Evolutionary conservation across 2,797 vertebrate species (phyloP).

Genomic region (Eospalax fontanierii): DNA sequence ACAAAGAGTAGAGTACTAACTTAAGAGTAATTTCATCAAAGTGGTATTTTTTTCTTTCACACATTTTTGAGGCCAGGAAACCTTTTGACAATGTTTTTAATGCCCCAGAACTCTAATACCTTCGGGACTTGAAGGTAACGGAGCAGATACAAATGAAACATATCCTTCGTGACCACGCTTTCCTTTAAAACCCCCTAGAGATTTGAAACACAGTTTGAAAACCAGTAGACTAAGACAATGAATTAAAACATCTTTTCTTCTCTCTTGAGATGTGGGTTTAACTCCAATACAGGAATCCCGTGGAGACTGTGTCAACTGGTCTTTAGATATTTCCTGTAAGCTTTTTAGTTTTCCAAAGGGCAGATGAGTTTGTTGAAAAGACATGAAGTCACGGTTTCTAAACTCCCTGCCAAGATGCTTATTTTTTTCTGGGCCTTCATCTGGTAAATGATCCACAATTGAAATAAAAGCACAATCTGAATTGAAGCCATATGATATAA

Average conservation of each 20-base stretch:
- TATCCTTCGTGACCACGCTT: constrained; percentile 70
- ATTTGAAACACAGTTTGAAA: constrained; percentile 77
- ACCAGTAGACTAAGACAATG: constrained; percentile 78
- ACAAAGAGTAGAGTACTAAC: constrained; percentile 51
- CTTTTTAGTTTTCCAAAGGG: constrained; percentile 66
- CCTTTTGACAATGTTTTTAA: constrained; percentile 72
- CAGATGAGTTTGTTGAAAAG: constrained; percentile 65
- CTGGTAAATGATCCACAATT: constrained; percentile 24
- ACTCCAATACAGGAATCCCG: constrained; percentile 22
- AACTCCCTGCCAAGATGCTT: constrained; percentile 23
- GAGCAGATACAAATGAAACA: constrained; percentile 77
- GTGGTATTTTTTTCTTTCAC: constrained; percentile 63
- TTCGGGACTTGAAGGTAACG: constrained; percentile 61
- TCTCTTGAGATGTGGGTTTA: constrained; percentile 67
- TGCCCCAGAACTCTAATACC: constrained; percentile 70
- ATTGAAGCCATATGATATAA: neutral
- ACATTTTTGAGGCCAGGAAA: constrained; percentile 68
- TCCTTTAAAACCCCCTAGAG: constrained; percentile 69
- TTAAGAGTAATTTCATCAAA: constrained; percentile 65
- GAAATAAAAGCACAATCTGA: constrained; percentile 16
- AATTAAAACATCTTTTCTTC: constrained; percentile 74
- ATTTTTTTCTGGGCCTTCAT: neutral
- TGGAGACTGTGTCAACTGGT: constrained; percentile 29
- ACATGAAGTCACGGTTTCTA: neutral
- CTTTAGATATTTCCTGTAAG: constrained; percentile 60